A percentile compares a stretch with the other conserved stretches of the same genome.
Evolutionary conservation across 2,797 vertebrate species (phyloP).

Genomic region (Dryobates pubescens): DNA sequence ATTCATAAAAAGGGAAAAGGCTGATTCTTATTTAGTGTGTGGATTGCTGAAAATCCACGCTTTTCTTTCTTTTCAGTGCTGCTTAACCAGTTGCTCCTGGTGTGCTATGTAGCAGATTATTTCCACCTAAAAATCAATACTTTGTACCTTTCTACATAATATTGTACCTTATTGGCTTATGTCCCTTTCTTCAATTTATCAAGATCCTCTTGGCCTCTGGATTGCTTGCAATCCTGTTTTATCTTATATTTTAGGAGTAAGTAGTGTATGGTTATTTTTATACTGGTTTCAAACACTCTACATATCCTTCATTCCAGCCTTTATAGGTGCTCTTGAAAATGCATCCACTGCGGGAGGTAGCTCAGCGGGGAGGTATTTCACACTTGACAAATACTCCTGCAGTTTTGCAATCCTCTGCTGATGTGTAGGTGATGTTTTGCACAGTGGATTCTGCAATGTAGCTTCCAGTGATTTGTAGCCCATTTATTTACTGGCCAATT

Average conservation of each 20-base stretch:
- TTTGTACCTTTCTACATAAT: not conserved
- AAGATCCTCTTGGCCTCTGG: not conserved
- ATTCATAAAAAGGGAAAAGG: not conserved
- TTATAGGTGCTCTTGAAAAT: not conserved
- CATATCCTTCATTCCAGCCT: not conserved
- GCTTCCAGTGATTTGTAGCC: not conserved
- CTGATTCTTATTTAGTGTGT: not conserved
- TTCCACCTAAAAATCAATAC: not conserved
- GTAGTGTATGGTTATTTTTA: not conserved
- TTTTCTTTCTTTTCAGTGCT: not conserved
- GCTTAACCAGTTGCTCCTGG: not conserved
- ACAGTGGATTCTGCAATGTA: not conserved
- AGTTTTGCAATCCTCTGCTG: not conserved
- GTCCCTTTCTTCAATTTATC: not conserved
- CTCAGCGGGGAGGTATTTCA: not conserved
- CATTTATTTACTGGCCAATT: not conserved
- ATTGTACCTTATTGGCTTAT: not conserved
- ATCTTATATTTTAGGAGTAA: not conserved
- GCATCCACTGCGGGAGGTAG: not conserved
- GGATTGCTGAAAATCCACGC: not conserved
- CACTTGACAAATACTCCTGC: not conserved
- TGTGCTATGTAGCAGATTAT: not conserved
- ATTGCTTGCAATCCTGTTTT: not conserved
- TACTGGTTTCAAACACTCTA: not conserved
- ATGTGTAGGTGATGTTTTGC: not conserved